Evolutionary conservation across 1,140 invertebrate genomes (phyloP), one percentile per base, ranked within the genome.

Genomic region (Drosophila serrata): DNA sequence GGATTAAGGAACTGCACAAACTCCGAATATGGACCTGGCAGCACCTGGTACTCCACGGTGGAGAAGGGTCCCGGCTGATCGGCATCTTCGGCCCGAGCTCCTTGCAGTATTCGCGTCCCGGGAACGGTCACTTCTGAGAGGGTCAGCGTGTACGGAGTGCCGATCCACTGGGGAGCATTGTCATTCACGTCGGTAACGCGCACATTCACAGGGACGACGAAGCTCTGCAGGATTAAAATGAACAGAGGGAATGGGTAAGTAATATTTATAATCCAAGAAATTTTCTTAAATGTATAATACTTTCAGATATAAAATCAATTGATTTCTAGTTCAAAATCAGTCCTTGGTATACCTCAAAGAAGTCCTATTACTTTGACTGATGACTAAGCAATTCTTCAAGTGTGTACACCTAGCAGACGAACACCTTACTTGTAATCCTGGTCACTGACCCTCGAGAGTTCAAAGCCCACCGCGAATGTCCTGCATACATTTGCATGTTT

Each of bases 111-210:
- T 22, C 92, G 94, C 0, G 96, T 96, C 1, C 97, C 97, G 0
- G 96, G 94, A 1, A 97, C 96, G 2, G 97, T 97, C 40, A 97
- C 96, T 94, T 98, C 97, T 0, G 96, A 97, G 59, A 98, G 95
- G 79, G 97, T 96, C 51, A 97, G 93, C 13, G 95, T 94, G 88
- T 97, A 98, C 7, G 97, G 97, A 6, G 96, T 95, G 64, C 96
- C 97, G 33, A 96, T 93, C 93, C 98, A 98, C 79, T 95, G 93
- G 0, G 97, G 97, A 7, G 96, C 96, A 93, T 98, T 98, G 93
- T 98, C 97, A 92, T 98, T 98, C 19, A 96, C 97, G 93, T 98
- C 98, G 24, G 96, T 97, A n/a, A 98, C 97, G 69, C 97, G 94
- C 46, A 98, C 96, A 84, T 97, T 97, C 24, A 98, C 96, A 11